phyloP scores from a whole-genome alignment of 2,797 vertebrate species.

The Dipus sagitta region DNA sequence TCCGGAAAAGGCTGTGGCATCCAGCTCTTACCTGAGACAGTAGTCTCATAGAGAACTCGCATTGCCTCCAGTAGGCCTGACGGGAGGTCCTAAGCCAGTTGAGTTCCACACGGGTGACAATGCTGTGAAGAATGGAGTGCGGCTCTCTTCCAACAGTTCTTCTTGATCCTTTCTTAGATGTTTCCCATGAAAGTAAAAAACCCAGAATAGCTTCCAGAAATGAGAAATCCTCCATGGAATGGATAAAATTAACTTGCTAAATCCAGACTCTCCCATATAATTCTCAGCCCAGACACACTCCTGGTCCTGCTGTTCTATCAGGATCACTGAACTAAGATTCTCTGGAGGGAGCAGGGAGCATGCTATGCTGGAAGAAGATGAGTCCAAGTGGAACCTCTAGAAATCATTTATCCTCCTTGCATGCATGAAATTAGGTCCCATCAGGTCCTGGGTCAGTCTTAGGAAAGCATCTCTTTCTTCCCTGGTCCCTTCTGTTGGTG shows the following conservation, averaged over 20 bases:
- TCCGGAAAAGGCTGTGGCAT: background rate
- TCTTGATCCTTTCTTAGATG: background rate
- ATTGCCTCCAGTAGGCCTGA: background rate
- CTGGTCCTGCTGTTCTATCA: background rate
- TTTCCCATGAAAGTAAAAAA: background rate
- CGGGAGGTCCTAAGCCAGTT: background rate
- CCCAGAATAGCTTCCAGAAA: background rate
- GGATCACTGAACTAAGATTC: background rate
- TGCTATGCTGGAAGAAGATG: background rate
- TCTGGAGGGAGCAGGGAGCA: background rate
- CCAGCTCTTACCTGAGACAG: background rate
- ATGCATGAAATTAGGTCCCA: background rate
- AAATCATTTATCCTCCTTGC: background rate
- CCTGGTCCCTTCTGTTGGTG: background rate
- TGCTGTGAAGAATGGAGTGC: rapidly evolving
- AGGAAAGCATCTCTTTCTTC: background rate
- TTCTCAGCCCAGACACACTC: background rate
- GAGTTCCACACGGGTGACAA: background rate
- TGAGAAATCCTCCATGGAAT: background rate
- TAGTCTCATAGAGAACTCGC: background rate
- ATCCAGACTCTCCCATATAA: background rate
- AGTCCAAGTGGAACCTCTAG: background rate
- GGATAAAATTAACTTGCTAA: background rate
- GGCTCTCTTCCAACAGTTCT: background rate
- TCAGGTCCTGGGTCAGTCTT: background rate